phyloP scores from a whole-genome alignment of 2,888 invertebrate genomes.

The Tachina lurida region DNA sequence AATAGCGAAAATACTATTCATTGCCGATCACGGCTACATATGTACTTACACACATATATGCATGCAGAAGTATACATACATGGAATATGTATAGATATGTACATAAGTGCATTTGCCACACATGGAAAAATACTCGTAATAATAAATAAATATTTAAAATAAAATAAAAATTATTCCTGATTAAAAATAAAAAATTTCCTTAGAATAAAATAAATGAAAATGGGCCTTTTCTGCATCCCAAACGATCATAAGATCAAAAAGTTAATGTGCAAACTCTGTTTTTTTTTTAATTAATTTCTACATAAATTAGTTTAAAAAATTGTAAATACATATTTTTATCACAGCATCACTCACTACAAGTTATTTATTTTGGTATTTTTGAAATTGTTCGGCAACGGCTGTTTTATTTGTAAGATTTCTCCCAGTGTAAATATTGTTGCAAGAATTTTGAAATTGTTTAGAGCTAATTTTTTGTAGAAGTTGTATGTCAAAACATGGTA shows the following conservation, averaged over 20 bases:
- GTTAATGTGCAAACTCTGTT: no score
- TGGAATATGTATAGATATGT: no score
- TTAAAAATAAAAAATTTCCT: not conserved
- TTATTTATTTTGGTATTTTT: not conserved
- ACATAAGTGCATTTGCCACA: slow-evolving; percentile 2
- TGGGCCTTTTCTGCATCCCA: no score
- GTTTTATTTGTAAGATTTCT: slow-evolving; percentile 12
- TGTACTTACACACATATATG: not conserved
- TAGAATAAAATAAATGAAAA: not conserved
- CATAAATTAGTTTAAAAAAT: not conserved
- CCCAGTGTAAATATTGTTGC: slow-evolving; percentile 46
- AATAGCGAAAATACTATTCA: no score
- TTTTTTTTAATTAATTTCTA: no score
- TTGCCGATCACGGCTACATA: no score
- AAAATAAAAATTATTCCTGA: no score
- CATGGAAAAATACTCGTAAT: not conserved
- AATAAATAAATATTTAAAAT: no score
- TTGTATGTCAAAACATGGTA: slow-evolving; percentile 46
- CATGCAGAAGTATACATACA: not conserved
- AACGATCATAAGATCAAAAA: no score
- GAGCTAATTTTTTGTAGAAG: slow-evolving; percentile 1
- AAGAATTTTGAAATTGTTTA: slow-evolving; percentile 45
- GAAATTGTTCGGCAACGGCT: not conserved
- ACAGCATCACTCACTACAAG: not conserved
- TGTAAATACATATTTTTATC: no score